These are phyloP conservation scores for Rhodeus uyekii DNA, from an alignment of 2,797 vertebrate species.

Conservation along the genomic window DNA sequence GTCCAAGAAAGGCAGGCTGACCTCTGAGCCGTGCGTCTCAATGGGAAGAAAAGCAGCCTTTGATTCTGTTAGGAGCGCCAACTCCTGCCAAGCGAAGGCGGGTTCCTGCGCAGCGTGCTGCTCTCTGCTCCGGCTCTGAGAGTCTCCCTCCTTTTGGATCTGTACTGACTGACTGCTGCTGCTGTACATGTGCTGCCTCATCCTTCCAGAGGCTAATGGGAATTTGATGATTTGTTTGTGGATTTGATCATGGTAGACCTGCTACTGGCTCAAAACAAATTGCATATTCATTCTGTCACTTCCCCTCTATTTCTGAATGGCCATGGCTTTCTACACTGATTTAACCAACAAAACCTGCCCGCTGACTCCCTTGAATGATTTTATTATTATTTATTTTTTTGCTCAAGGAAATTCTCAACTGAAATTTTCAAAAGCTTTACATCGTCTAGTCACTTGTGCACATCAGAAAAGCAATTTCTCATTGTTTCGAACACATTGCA, in stretches of 20 bases:
- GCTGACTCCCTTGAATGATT: not conserved
- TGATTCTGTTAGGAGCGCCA: conserved; percentile 68
- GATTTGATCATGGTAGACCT: conserved; percentile 10
- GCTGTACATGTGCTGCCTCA: conserved; percentile 19
- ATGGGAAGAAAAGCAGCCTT: conserved; percentile 71
- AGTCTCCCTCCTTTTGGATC: conserved; percentile 36
- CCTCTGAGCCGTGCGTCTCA: conserved; percentile 64
- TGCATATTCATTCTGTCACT: conserved; percentile 10
- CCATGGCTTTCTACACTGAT: not conserved
- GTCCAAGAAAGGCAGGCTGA: conserved; percentile 69
- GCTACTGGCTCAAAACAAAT: conserved; percentile 3
- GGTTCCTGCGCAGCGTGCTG: conserved; percentile 27
- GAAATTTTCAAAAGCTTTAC: too few species aligned
- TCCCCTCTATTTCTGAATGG: not conserved
- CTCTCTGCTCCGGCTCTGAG: conserved; percentile 45
- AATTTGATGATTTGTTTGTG: conserved; percentile 37
- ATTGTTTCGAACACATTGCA: too few species aligned
- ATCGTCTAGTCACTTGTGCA: too few species aligned
- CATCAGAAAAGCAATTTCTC: too few species aligned
- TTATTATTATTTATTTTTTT: not conserved
- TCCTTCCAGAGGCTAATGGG: conserved; percentile 20
- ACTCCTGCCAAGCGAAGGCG: conserved; percentile 45
- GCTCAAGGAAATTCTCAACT: too few species aligned
- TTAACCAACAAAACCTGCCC: conserved; percentile 1
- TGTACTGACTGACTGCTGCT: conserved; percentile 22